A percentile compares a stretch with the other conserved stretches of the same genome.
These are phyloP conservation scores for Mycetomoellerius zeteki DNA, from an alignment of 1,140 invertebrate species.

Conservation along the genomic window DNA sequence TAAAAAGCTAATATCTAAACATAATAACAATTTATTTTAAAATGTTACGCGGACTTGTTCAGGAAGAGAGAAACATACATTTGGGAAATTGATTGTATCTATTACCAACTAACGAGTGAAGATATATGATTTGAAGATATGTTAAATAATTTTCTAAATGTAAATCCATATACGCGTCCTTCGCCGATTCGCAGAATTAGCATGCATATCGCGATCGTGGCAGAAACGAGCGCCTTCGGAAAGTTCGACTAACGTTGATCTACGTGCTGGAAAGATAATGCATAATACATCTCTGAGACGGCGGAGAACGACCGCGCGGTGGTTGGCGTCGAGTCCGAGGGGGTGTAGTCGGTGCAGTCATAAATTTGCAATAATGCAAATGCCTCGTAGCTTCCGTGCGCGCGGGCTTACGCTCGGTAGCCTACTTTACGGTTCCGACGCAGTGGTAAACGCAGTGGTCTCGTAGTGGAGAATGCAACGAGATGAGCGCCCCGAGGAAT, in stretches of 20 bases:
- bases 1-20: neutral
- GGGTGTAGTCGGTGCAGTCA: conserved; percentile 78
- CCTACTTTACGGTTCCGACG: conserved; percentile 80
- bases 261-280: conserved; percentile 86
- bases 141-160: conserved; percentile 53
- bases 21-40: conserved; percentile 5
- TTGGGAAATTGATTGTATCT: neutral
- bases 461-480: conserved; percentile 56
- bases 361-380: conserved; percentile 86
- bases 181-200: conserved; percentile 11
- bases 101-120: neutral
- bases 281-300: conserved; percentile 83
- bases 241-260: conserved; percentile 84
- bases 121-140: neutral
- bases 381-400: conserved; percentile 76
- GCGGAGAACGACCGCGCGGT: conserved; percentile 71
- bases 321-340: conserved; percentile 70
- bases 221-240: conserved; percentile 70
- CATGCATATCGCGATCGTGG: conserved; percentile 66
- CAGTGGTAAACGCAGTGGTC: conserved; percentile 64
- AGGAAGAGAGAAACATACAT: neutral
- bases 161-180: conserved; percentile 52
- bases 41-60: neutral
- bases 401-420: conserved; percentile 79
- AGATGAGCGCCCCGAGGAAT: conserved; percentile 65